These are phyloP conservation scores for Pampusana beccarii DNA, from an alignment of 2,113 vertebrate species.

Conservation along the genomic window DNA sequence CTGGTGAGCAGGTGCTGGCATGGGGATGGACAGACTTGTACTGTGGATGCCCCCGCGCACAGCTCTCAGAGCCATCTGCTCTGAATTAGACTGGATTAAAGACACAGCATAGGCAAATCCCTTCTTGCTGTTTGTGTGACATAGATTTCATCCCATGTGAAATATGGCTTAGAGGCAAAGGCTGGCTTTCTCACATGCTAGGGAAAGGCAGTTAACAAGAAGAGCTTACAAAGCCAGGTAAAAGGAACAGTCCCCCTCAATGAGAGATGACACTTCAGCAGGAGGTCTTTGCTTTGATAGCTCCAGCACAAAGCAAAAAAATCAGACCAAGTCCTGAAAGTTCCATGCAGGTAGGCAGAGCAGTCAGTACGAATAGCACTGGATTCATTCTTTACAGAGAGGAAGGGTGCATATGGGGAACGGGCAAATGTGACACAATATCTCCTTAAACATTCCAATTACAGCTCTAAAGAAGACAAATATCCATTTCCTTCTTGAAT, in stretches of 20 bases:
- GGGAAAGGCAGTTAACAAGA: background rate
- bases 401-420: background rate
- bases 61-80: conserved; percentile 18
- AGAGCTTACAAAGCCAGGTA: background rate
- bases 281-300: background rate
- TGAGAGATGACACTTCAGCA: background rate
- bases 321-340: background rate
- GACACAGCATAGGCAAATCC: background rate
- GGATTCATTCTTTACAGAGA: background rate
- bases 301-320: background rate
- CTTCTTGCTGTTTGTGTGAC: background rate
- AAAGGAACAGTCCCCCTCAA: background rate
- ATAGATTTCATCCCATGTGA: conserved; percentile 11
- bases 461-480: background rate
- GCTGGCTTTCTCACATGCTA: background rate
- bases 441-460: background rate
- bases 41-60: background rate
- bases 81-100: conserved; percentile 50
- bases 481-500: background rate
- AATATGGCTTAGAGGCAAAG: background rate
- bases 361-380: fast-evolving
- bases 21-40: fast-evolving
- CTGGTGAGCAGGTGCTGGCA: fast-evolving
- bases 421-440: background rate
- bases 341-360: background rate